Conservation (phyloP, 2,888 invertebrate genomes). For the Drosophila colorata region DNA sequence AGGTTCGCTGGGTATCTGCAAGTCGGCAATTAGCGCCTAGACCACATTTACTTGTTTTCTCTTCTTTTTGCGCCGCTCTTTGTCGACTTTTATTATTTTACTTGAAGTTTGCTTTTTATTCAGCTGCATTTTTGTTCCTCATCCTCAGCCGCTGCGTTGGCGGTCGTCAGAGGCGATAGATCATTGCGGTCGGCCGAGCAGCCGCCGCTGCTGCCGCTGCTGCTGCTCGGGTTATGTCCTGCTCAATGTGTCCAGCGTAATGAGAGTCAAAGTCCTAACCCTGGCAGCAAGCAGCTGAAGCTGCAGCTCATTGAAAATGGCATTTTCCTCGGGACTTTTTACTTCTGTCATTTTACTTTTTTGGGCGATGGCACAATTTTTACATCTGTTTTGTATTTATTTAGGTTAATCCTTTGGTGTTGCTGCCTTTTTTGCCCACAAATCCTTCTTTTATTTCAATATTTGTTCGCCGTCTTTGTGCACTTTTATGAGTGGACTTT, state of each 20-base stretch:
- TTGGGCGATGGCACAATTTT: slow-evolving; percentile 63
- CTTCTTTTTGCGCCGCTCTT: slow-evolving; percentile 34
- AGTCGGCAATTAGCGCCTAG: neutral
- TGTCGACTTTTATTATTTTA: slow-evolving; percentile 71
- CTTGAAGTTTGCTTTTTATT: slow-evolving; percentile 60
- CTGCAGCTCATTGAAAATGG: slow-evolving; percentile 60
- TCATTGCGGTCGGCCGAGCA: slow-evolving; percentile 72
- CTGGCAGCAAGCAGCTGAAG: slow-evolving; percentile 33
- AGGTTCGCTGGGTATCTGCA: neutral
- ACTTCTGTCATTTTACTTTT: slow-evolving; percentile 24
- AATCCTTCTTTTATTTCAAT: slow-evolving; percentile 65
- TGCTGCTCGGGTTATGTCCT: slow-evolving; percentile 33
- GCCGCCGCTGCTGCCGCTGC: neutral
- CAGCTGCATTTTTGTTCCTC: slow-evolving; percentile 28
- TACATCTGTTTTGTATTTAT: slow-evolving; percentile 76
- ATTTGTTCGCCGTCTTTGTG: slow-evolving; percentile 67
- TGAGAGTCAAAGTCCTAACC: slow-evolving; percentile 45
- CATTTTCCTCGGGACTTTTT: slow-evolving; percentile 46
- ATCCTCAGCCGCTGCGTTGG: slow-evolving; percentile 20
- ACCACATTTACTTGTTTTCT: neutral
- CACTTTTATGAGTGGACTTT: slow-evolving; percentile 58
- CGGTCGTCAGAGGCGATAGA: slow-evolving; percentile 69
- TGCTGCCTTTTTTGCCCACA: slow-evolving; percentile 25
- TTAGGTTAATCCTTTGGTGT: slow-evolving; percentile 76
- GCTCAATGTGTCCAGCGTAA: slow-evolving; percentile 43